Evolutionary conservation across 2,113 vertebrate genomes (phyloP), one percentile per base, ranked within the genome.

Genomic region (Salminus brasiliensis): DNA sequence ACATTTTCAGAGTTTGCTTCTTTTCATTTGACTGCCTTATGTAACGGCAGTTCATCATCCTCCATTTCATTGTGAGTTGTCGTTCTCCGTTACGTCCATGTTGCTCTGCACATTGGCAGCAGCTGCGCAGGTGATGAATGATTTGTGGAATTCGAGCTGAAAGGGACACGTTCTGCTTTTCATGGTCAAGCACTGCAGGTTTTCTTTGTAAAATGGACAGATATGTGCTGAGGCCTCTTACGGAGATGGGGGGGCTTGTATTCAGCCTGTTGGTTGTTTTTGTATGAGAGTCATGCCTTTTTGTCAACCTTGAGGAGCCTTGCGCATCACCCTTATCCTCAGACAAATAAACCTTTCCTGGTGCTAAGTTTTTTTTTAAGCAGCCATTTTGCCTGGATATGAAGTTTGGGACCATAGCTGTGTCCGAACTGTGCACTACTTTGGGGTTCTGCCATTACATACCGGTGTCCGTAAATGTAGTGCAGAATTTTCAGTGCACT

Each of bases 1-100:
- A 86, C 85, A 86, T 86, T 85, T 85, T 79, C 43, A 49, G 67
- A 72, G 57, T 77, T 81, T 75, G 55, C 63, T 81, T 74, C 74
- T 67, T 81, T 72, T 78, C 55, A 78, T 84, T 80, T 75, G 27
- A 0, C 62, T 13, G 18, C 69, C 60, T 83, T 86, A 72, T 63
- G 60, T 84, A 88, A 84, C 59, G 6, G n/a, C 53, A 43, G 62
- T 76, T 77, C 65, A 83, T 81, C 69, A 72, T 83, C 74, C 29
- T 74, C 18, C 45, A 62, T 57, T 47, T 36, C 36, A 63, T 45
- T 62, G 52, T 41, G 52, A 29, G 15, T 47, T 29, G 30, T 25
- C 16, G 21, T 52, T 82, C 71, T 53, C 15, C 53, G 29, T 68
- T 23, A 65, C 81, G 74, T 59, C 32, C 18, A 5, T 68, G 70